Conservation (phyloP, 2,888 invertebrate species). For the Harpalus rufipes region DNA sequence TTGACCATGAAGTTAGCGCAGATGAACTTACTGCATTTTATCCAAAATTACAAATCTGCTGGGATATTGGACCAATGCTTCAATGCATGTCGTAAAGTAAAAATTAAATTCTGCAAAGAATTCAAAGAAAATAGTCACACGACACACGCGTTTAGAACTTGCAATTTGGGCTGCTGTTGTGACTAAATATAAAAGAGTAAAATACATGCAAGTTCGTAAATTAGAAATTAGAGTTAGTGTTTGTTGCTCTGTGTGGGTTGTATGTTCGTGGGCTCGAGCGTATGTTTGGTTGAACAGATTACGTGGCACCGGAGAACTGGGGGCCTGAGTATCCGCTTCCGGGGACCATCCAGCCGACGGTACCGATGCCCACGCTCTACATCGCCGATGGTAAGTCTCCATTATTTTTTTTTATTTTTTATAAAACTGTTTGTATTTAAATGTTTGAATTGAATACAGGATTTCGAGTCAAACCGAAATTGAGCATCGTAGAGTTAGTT, state of each 20-base stretch:
- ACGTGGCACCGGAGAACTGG: slow-evolving; percentile 81
- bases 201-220: slow-evolving; percentile 39
- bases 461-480: slow-evolving; percentile 83
- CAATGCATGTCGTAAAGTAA: slow-evolving; percentile 34
- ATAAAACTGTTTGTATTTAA: not conserved
- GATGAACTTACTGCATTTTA: too few species aligned
- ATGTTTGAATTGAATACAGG: slow-evolving; percentile 70
- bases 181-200: slow-evolving; percentile 46
- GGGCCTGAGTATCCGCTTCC: slow-evolving; percentile 82
- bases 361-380: slow-evolving; percentile 90
- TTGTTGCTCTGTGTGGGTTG: slow-evolving; percentile 63
- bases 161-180: slow-evolving; percentile 26
- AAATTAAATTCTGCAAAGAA: slow-evolving; percentile 34
- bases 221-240: slow-evolving; percentile 50
- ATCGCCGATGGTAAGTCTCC: slow-evolving; percentile 83
- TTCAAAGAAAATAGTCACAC: slow-evolving; percentile 7
- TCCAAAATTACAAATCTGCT: slow-evolving; percentile 18
- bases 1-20: too few species aligned
- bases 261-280: slow-evolving; percentile 70
- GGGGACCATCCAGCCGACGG: slow-evolving; percentile 79
- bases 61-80: slow-evolving; percentile 17
- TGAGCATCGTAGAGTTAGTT: slow-evolving; percentile 86
- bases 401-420: too few species aligned
- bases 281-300: slow-evolving; percentile 75
- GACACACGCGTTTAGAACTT: slow-evolving; percentile 3